A percentile compares a stretch with the other conserved stretches of the same genome.
Conservation (phyloP, 2,888 invertebrate species). For the Cylloceria caligata region DNA sequence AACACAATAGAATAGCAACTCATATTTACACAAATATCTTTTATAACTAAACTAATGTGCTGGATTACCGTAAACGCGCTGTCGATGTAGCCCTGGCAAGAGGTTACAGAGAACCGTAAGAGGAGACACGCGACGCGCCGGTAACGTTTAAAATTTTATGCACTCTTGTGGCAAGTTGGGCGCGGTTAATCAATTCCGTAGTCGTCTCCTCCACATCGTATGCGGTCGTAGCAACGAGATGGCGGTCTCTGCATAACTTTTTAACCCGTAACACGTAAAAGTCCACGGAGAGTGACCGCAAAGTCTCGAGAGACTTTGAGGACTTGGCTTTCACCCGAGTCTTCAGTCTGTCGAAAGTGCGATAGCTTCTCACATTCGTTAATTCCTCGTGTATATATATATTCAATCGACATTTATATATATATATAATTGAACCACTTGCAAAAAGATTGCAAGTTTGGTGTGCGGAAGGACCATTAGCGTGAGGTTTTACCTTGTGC, state of each 20-base stretch:
- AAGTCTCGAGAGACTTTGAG: constrained; percentile 27
- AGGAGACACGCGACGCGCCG: background rate
- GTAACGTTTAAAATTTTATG: constrained; percentile 59
- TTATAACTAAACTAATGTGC: background rate
- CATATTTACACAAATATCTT: background rate
- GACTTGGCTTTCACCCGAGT: background rate
- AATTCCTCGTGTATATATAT: background rate
- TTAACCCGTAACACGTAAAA: background rate
- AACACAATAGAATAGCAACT: too few species aligned
- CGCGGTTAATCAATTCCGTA: constrained; percentile 57
- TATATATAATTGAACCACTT: background rate
- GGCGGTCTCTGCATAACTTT: background rate
- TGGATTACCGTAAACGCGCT: background rate
- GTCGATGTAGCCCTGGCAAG: constrained; percentile 7
- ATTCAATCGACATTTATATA: background rate
- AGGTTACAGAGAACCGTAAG: background rate
- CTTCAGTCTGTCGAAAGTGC: constrained; percentile 4
- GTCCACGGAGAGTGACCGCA: constrained; percentile 25
- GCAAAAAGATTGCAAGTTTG: constrained; percentile 11
- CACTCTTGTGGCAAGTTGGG: constrained; percentile 48
- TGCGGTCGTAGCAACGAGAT: constrained; percentile 38
- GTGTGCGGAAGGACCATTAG: constrained; percentile 1
- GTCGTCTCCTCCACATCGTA: constrained; percentile 32
- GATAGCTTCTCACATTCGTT: background rate
- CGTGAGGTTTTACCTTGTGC: background rate